Evolutionary conservation across 1,140 invertebrate genomes (phyloP), one percentile per base, ranked within the genome.

Genomic region (Drosophila arizonae): DNA sequence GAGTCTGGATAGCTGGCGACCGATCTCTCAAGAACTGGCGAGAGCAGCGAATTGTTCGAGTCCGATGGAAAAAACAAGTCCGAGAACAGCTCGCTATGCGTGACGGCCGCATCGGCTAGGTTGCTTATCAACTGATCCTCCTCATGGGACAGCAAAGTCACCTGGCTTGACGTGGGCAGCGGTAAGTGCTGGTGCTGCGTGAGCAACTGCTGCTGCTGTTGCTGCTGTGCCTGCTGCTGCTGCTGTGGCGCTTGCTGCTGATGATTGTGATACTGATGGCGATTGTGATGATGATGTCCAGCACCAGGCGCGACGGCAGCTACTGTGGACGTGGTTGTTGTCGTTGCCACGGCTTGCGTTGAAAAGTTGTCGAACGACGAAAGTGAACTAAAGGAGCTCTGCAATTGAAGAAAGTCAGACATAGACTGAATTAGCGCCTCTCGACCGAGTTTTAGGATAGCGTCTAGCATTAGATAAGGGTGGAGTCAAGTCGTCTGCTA

Each of bases 371-470:
- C 90, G 61, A 91, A 91, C 72, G 90, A 81, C 89, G 90, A 84
- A 68, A 91, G 73, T 73, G 89, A 91, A 90, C 90, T 90, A 76
- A 91, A 91, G 71, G 90, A 91, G 86, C 77, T 91, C 90, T 91
- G 90, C 57, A 90, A 91, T 33, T 72, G 54, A 45, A 77, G 63
- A 80, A 68, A 64, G 76, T 76, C 48, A 17, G 48, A 15, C 17
- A 46, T 30, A 55, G 66, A 85, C 81, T 90, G 68, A 85, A 67
- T 90, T 76, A 84, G 56, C 65, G 43, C 10, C 36, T 21, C 0
- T 17, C 3, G 6, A 6, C 4, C 9, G n/a, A 6, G 28, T 45
- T n/a, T 13, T 21, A 41, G 17, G 9, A 24, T 60, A n/a, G 24
- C 28, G 24, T 6, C 45, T 58, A 52, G 64, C 24, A 6, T 54